Conservation (phyloP, 2,888 invertebrate species). For the Lingula anatina region DNA sequence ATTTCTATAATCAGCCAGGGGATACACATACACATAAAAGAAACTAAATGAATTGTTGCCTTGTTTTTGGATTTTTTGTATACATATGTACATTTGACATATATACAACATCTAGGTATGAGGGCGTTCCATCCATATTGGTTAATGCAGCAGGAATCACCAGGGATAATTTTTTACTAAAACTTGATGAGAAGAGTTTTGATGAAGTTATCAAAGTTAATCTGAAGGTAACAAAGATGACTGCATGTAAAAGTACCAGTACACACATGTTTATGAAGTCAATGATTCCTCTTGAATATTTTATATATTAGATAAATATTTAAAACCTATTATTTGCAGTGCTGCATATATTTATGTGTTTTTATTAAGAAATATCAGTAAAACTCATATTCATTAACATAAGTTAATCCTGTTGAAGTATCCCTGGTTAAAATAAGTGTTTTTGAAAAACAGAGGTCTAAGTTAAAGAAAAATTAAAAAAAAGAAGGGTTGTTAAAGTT, state of each 20-base stretch:
- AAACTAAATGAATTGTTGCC: no score
- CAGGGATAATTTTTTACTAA: constrained; percentile 76
- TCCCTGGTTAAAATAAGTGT: no score
- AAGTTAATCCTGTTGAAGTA: no score
- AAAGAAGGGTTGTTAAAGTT: no score
- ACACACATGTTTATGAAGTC: neutral
- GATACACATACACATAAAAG: no score
- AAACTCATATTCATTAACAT: no score
- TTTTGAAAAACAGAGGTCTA: no score
- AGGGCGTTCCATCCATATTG: constrained; percentile 69
- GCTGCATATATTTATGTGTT: constrained; percentile 10
- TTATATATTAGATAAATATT: neutral
- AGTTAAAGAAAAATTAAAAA: no score
- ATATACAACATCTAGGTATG: constrained; percentile 72
- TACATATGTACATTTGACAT: no score
- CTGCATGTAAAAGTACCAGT: neutral
- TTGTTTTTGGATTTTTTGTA: no score
- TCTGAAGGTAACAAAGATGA: constrained; percentile 63
- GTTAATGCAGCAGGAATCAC: constrained; percentile 89
- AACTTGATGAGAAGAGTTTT: constrained; percentile 75
- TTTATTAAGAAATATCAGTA: no score
- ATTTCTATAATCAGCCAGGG: no score
- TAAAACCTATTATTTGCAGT: neutral
- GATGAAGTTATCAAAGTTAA: constrained; percentile 80
- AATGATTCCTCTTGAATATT: neutral